Percentiles rank a stretch among this genome's conserved stretches.
These are phyloP conservation scores for Pelobates fuscus DNA, from an alignment of 2,113 vertebrate genomes.

Conservation along the genomic window DNA sequence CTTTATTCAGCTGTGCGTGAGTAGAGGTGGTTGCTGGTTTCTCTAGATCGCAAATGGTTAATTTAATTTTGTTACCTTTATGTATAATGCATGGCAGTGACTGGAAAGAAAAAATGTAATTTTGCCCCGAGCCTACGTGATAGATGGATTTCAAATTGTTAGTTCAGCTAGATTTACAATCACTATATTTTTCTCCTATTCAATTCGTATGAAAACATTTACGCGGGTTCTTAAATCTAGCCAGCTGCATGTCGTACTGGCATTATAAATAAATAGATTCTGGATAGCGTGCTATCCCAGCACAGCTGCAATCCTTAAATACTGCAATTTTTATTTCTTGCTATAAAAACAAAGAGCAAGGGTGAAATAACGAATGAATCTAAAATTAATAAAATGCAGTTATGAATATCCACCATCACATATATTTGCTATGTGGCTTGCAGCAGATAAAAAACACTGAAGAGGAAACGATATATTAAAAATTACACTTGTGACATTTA, in stretches of 20 bases:
- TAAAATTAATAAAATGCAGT: no score
- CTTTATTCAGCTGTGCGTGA: no score
- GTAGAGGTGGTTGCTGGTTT: neutral
- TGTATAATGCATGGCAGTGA: slow-evolving; percentile 12
- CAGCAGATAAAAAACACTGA: no score
- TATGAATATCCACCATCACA: no score
- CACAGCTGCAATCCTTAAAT: neutral
- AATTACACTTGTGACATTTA: no score
- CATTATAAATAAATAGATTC: no score
- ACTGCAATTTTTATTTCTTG: neutral
- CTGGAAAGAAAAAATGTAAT: slow-evolving; percentile 11
- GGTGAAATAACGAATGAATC: no score
- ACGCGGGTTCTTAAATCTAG: neutral
- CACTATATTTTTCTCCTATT: neutral
- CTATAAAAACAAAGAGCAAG: neutral
- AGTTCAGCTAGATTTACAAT: slow-evolving; percentile 10
- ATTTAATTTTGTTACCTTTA: slow-evolving; percentile 12
- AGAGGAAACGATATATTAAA: no score
- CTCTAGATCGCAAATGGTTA: neutral
- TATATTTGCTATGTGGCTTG: no score
- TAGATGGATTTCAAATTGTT: slow-evolving; percentile 3
- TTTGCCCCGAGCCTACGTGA: neutral
- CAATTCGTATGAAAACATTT: slow-evolving; percentile 5
- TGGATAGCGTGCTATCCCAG: no score
- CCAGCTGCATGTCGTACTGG: neutral